Evolutionary conservation across 2,113 vertebrate species (phyloP).

Genomic region (Gambusia affinis): DNA sequence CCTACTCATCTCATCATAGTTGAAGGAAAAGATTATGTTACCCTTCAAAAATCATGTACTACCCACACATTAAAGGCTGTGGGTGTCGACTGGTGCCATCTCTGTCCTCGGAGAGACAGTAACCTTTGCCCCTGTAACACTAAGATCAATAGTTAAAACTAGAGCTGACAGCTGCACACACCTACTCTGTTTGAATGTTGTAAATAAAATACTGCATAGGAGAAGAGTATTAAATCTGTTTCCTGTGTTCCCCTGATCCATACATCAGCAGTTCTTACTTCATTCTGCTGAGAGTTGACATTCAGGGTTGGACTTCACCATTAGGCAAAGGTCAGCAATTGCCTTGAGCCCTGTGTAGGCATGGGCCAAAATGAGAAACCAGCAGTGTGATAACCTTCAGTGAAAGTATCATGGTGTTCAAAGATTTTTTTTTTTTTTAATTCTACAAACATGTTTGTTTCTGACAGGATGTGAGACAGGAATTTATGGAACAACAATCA

Average conservation of each 20-base stretch:
- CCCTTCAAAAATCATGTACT: slow-evolving; percentile 6
- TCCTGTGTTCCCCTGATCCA: background rate
- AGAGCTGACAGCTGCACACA: background rate
- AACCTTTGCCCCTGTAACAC: background rate
- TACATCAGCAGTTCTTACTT: background rate
- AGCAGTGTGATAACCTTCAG: background rate
- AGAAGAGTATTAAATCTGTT: background rate
- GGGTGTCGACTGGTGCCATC: background rate
- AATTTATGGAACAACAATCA: too few relatives aligned
- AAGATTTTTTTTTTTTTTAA: background rate
- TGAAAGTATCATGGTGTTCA: background rate
- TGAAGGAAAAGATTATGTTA: slow-evolving; percentile 12
- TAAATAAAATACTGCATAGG: background rate
- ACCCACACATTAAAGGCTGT: slow-evolving; percentile 3
- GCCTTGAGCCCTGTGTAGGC: background rate
- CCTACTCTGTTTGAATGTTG: background rate
- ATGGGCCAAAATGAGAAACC: background rate
- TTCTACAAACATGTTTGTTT: background rate
- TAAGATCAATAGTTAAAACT: background rate
- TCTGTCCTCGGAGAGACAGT: background rate
- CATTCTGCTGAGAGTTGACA: too few relatives aligned
- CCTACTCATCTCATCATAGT: slow-evolving; percentile 1
- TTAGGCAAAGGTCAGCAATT: slow-evolving; percentile 1
- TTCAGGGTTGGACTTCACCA: background rate
- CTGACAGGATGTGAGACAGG: background rate